Evolutionary conservation across 2,888 invertebrate genomes (phyloP).

Genomic region (Marasmarcha lunaedactyla): DNA sequence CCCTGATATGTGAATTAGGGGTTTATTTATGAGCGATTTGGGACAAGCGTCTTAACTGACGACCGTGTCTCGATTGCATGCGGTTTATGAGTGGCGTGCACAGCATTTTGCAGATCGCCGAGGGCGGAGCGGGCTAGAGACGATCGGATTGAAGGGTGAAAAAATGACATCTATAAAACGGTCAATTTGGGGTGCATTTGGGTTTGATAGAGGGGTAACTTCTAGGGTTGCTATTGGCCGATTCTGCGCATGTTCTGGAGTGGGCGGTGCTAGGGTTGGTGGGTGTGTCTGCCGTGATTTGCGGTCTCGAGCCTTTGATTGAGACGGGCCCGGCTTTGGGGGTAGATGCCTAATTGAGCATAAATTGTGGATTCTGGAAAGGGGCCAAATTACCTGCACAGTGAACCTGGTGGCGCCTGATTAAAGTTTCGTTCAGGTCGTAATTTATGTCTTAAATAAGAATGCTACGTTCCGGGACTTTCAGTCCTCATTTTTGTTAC

Average conservation of each 20-base stretch:
- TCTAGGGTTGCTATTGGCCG: conserved; percentile 33
- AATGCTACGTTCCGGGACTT: too few species aligned
- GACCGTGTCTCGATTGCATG: conserved; percentile 32
- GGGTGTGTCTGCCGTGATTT: conserved; percentile 66
- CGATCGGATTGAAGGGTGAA: conserved; percentile 50
- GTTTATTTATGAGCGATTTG: conserved; percentile 17
- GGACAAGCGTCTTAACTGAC: conserved; percentile 31
- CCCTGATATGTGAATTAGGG: conserved; percentile 9
- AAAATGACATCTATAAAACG: conserved; percentile 59
- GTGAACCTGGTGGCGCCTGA: neutral
- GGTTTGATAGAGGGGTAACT: conserved; percentile 24
- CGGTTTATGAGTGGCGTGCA: conserved; percentile 51
- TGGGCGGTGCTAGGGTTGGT: conserved; percentile 47
- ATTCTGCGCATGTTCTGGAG: conserved; percentile 39
- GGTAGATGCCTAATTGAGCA: neutral
- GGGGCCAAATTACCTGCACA: neutral
- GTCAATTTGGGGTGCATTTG: conserved; percentile 50
- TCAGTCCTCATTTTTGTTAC: too few species aligned
- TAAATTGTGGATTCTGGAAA: conserved; percentile 2
- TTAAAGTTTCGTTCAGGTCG: neutral
- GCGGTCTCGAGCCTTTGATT: conserved; percentile 63
- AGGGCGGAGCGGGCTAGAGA: conserved; percentile 46
- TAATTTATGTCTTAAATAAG: neutral
- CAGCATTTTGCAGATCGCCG: conserved; percentile 29
- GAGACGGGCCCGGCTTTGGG: conserved; percentile 35